These are phyloP conservation scores for Lichenostomus cassidix DNA, from an alignment of 2,113 vertebrate genomes.

Conservation along the genomic window DNA sequence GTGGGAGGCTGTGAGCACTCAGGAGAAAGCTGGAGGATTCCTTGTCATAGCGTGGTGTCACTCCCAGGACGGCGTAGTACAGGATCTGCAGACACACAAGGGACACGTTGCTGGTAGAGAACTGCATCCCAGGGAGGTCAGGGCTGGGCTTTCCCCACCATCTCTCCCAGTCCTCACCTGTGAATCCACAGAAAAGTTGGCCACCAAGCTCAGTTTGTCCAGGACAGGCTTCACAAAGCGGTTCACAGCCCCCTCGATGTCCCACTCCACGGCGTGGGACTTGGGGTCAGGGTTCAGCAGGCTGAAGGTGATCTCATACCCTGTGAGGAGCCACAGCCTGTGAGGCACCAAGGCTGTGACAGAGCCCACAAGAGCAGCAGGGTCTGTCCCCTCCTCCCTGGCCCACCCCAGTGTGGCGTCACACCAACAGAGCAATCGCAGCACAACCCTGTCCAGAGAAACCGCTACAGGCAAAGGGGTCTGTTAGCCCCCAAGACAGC, in stretches of 20 bases:
- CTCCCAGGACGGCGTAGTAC: conserved; percentile 89
- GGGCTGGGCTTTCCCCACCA: not conserved
- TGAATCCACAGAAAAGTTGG: conserved; percentile 95
- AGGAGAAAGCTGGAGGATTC: conserved; percentile 82
- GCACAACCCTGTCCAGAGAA: not conserved
- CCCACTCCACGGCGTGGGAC: conserved; percentile 87
- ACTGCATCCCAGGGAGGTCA: fast-evolving
- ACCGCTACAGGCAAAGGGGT: not conserved
- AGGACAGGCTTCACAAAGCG: conserved; percentile 87
- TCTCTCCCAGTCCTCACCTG: conserved; percentile 77
- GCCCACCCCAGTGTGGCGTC: fast-evolving
- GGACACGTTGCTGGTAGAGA: not conserved
- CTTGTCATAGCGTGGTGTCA: conserved; percentile 89
- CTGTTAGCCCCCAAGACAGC: not conserved
- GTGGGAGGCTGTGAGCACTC: conserved; percentile 87
- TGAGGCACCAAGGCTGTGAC: fast-evolving
- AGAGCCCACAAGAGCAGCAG: not conserved
- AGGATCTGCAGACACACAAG: conserved; percentile 77
- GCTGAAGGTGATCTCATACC: conserved; percentile 96
- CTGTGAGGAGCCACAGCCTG: conserved; percentile 49
- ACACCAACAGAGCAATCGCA: not conserved
- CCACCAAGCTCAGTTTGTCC: conserved; percentile 81
- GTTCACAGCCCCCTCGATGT: conserved; percentile 85
- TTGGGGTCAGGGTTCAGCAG: conserved; percentile 93
- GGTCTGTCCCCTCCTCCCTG: not conserved